Evolutionary conservation across 2,113 vertebrate genomes (phyloP).

Genomic region (Oenanthe melanoleuca): DNA sequence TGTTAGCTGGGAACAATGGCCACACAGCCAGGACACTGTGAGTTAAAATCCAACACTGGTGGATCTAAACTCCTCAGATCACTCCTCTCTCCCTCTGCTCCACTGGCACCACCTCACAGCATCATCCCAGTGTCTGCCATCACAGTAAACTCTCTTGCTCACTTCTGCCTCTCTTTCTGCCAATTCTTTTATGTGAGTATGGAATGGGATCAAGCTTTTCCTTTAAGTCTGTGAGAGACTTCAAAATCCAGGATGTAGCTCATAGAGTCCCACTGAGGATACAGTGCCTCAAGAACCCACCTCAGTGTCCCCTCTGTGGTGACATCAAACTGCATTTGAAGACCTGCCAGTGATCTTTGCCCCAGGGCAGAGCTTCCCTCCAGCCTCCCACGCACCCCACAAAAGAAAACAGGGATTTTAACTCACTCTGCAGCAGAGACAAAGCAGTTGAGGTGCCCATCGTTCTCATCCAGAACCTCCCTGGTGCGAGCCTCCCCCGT

Average conservation of each 20-base stretch:
- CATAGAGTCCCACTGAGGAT: neutral
- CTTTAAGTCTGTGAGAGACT: fast-evolving
- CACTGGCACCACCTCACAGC: neutral
- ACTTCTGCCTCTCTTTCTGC: neutral
- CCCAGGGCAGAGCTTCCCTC: neutral
- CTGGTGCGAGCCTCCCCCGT: slow-evolving; percentile 95
- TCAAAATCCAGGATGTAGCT: neutral
- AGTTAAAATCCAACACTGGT: neutral
- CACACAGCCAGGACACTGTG: neutral
- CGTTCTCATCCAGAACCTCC: slow-evolving; percentile 94
- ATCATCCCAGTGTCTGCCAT: neutral
- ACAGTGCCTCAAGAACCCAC: neutral
- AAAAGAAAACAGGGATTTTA: neutral
- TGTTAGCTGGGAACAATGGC: neutral
- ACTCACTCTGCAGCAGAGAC: slow-evolving; percentile 89
- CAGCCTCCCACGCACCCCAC: neutral
- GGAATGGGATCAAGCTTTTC: neutral
- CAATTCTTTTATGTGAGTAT: fast-evolving
- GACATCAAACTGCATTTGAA: neutral
- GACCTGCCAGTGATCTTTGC: neutral
- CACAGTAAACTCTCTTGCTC: neutral
- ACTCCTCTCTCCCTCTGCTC: neutral
- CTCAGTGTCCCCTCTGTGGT: neutral
- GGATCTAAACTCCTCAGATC: neutral
- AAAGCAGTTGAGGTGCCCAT: slow-evolving; percentile 91